Evolutionary conservation across 2,888 invertebrate genomes (phyloP).

Genomic region (Catocala sponsa): DNA sequence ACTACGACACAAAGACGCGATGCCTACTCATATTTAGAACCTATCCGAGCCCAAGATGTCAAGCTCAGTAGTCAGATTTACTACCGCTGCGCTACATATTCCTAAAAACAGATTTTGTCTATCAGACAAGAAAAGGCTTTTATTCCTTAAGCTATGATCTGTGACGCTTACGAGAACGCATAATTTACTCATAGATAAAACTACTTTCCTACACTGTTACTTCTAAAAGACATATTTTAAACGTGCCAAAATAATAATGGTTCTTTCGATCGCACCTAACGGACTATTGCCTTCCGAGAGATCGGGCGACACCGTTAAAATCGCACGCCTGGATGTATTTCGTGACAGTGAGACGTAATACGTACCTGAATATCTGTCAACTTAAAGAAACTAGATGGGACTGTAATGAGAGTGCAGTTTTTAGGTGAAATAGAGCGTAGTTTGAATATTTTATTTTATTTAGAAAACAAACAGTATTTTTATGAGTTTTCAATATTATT

Average conservation of each 20-base stretch:
- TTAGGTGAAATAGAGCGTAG: background rate
- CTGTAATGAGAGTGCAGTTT: background rate
- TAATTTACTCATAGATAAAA: background rate
- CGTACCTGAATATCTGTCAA: conserved; percentile 50
- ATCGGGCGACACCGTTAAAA: conserved; percentile 63
- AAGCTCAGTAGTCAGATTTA: too few species aligned
- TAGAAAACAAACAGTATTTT: too few species aligned
- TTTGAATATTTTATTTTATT: too few species aligned
- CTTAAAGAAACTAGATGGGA: conserved; percentile 29
- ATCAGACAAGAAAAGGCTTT: too few species aligned
- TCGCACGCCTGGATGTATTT: conserved; percentile 71
- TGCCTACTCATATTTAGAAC: too few species aligned
- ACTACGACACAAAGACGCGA: too few species aligned
- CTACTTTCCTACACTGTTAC: background rate
- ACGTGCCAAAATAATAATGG: conserved; percentile 36
- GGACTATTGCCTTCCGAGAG: conserved; percentile 36
- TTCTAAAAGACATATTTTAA: background rate
- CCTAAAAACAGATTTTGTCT: too few species aligned
- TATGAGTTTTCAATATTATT: too few species aligned
- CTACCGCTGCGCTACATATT: too few species aligned
- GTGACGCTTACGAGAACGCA: background rate
- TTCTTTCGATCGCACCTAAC: conserved; percentile 33
- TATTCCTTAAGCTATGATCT: background rate
- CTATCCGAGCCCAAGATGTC: too few species aligned
- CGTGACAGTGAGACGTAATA: conserved; percentile 66